A percentile compares a stretch with the other conserved stretches of the same genome.
phyloP scores from a whole-genome alignment of 2,113 vertebrate genomes.

The Barnardius zonarius region DNA sequence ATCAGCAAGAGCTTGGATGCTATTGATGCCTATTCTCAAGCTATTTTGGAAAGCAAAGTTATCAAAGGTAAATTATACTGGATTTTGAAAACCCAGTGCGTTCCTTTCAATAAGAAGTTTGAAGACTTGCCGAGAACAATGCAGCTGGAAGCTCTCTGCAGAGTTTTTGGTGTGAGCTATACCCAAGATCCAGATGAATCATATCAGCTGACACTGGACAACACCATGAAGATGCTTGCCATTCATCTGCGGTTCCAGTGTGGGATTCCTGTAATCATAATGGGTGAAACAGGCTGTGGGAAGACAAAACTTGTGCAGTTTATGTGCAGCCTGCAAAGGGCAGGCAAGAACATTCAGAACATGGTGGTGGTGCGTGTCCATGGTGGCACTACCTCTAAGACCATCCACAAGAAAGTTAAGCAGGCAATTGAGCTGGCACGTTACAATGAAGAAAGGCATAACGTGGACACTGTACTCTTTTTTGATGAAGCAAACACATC shows the following conservation, averaged over 20 bases:
- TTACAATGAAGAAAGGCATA: slow-evolving; percentile 21
- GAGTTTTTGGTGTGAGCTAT: slow-evolving; percentile 68
- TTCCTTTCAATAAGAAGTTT: slow-evolving; percentile 76
- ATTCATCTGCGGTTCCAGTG: slow-evolving; percentile 81
- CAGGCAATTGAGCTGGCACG: slow-evolving; percentile 71
- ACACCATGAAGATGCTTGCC: slow-evolving; percentile 83
- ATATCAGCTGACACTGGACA: slow-evolving; percentile 80
- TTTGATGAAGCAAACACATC: slow-evolving; percentile 84
- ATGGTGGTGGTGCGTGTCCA: slow-evolving; percentile 81
- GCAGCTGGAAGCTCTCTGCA: slow-evolving; percentile 75
- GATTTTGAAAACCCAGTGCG: slow-evolving; percentile 66
- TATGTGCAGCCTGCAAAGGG: slow-evolving; percentile 75
- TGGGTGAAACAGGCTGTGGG: slow-evolving; percentile 82
- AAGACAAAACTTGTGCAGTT: slow-evolving; percentile 79
- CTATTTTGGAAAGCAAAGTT: slow-evolving; percentile 69
- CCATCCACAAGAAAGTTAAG: slow-evolving; percentile 74
- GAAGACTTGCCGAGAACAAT: slow-evolving; percentile 64
- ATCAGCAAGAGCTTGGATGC: slow-evolving; percentile 46
- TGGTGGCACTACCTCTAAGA: slow-evolving; percentile 77
- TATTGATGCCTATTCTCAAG: slow-evolving; percentile 61
- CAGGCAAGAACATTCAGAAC: slow-evolving; percentile 62
- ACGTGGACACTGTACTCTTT: slow-evolving; percentile 78
- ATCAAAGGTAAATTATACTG: slow-evolving; percentile 59
- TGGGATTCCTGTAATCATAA: slow-evolving; percentile 80
- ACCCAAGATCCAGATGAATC: slow-evolving; percentile 76